A percentile compares a stretch with the other conserved stretches of the same genome.
Evolutionary conservation across 2,797 vertebrate genomes (phyloP).

Genomic region (Myoxocephalus aenaeus): DNA sequence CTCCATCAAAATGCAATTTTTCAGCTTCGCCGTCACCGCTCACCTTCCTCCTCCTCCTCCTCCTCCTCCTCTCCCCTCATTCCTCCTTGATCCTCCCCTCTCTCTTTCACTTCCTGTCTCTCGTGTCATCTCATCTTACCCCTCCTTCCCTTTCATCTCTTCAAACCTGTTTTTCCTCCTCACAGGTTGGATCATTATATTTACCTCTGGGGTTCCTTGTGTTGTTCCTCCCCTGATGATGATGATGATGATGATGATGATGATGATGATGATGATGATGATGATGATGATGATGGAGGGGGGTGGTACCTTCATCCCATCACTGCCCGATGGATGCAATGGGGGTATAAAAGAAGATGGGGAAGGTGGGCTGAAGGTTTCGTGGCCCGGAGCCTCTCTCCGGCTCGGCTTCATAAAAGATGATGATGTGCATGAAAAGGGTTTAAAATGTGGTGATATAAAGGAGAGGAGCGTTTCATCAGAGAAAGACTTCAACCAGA

Average conservation of each 20-base stretch:
- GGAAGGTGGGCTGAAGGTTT: not conserved
- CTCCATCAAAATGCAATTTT: constrained; percentile 75
- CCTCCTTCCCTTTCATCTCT: constrained; percentile 31
- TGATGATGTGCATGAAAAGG: constrained; percentile 6
- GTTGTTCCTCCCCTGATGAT: constrained; percentile 41
- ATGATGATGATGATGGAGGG: constrained; percentile 2
- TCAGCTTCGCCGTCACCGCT: constrained; percentile 44
- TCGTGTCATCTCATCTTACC: constrained; percentile 24
- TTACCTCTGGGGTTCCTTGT: constrained; percentile 41
- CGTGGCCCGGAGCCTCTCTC: constrained; percentile 23
- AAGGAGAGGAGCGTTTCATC: constrained; percentile 14
- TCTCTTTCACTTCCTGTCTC: constrained; percentile 23
- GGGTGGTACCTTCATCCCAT: constrained; percentile 1
- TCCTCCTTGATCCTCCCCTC: constrained; percentile 26
- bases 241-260: not conserved
- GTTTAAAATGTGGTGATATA: constrained; percentile 10
- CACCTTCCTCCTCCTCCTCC: not conserved
- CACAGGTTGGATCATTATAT: constrained; percentile 56
- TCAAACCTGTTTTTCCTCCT: not conserved
- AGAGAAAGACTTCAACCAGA: constrained; percentile 4
- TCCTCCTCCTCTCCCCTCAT: constrained; percentile 2
- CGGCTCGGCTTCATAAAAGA: constrained; percentile 16
- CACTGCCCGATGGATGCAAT: not conserved
- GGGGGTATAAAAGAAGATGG: constrained; percentile 8
- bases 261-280: constrained; percentile 14